Percentiles rank a stretch among this genome's conserved stretches.
These are phyloP conservation scores for Eurois occulta DNA, from an alignment of 2,888 invertebrate genomes.

Conservation along the genomic window DNA sequence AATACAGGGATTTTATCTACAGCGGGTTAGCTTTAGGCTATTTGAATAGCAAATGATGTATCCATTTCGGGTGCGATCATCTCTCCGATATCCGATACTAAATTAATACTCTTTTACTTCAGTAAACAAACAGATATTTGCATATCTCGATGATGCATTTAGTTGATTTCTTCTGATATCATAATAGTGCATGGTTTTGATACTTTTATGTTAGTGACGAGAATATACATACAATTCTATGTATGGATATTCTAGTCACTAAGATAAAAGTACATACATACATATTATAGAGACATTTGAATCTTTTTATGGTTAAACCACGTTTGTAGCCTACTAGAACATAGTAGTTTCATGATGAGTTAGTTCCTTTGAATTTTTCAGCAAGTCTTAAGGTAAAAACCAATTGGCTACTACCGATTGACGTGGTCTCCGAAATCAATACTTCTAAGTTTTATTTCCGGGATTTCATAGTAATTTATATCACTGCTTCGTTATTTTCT, in stretches of 20 bases:
- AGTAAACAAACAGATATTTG: slow-evolving; percentile 89
- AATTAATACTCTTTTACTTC: slow-evolving; percentile 85
- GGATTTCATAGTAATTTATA: background rate
- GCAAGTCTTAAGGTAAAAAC: background rate
- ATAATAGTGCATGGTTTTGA: slow-evolving; percentile 72
- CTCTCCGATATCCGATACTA: slow-evolving; percentile 82
- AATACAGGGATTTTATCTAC: slow-evolving; percentile 66
- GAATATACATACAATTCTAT: no score
- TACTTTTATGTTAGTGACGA: slow-evolving; percentile 59
- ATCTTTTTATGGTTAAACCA: background rate
- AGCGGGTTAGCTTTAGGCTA: slow-evolving; percentile 77
- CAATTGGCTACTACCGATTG: background rate
- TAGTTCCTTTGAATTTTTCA: background rate
- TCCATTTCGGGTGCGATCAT: slow-evolving; percentile 83
- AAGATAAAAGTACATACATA: no score
- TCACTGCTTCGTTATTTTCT: background rate
- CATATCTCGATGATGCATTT: slow-evolving; percentile 83
- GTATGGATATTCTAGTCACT: no score
- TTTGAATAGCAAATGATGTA: slow-evolving; percentile 89
- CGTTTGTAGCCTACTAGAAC: background rate
- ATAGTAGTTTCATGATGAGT: no score
- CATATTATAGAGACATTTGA: no score
- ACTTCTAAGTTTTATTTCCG: background rate
- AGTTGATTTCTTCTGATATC: slow-evolving; percentile 72
- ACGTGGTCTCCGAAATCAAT: background rate